A percentile compares a stretch with the other conserved stretches of the same genome.
These are phyloP conservation scores for Plutomurus gul DNA, from an alignment of 1,140 invertebrate species.

Conservation along the genomic window DNA sequence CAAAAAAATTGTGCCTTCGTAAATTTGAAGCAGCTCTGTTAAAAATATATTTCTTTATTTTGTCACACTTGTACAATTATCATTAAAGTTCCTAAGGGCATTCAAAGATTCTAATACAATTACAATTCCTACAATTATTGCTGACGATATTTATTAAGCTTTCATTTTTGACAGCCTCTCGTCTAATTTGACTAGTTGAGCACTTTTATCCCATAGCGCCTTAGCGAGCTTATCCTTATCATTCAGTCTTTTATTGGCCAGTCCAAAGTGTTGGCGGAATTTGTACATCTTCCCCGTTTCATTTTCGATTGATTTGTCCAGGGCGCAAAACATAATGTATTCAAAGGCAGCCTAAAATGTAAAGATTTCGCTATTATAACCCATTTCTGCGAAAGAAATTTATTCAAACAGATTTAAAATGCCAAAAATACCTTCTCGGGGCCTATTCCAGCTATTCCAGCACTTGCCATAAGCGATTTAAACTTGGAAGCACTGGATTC, in stretches of 20 bases:
- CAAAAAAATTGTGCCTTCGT: too few species aligned
- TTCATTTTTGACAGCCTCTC: not conserved
- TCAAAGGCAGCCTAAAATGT: conserved; percentile 66
- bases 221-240: not conserved
- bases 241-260: not conserved
- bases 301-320: conserved; percentile 69
- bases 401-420: not conserved
- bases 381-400: not conserved
- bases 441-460: too few species aligned
- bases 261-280: not conserved
- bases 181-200: not conserved
- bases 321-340: conserved; percentile 76
- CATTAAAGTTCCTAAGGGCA: too few species aligned
- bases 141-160: too few species aligned
- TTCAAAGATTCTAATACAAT: too few species aligned
- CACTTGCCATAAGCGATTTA: too few species aligned
- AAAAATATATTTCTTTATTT: too few species aligned
- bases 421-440: too few species aligned
- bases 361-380: not conserved
- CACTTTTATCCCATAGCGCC: not conserved
- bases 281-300: conserved; percentile 68
- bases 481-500: too few species aligned
- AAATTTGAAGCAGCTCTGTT: too few species aligned
- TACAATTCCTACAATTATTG: too few species aligned
- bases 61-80: too few species aligned